Evolutionary conservation across 2,797 vertebrate genomes (phyloP).

Genomic region (Xiphorhynchus erythropygius): DNA sequence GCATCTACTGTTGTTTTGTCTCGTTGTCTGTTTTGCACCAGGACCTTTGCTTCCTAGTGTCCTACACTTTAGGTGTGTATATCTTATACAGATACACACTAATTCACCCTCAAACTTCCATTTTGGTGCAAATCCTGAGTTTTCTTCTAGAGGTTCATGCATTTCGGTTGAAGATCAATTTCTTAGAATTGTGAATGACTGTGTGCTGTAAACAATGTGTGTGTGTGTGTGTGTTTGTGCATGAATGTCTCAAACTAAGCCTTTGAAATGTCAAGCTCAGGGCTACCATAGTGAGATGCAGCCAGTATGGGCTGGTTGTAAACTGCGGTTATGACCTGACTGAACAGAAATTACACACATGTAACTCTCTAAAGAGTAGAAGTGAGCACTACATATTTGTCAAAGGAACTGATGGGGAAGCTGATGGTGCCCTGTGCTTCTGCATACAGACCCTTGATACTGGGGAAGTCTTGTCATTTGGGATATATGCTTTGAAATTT

Average conservation of each 20-base stretch:
- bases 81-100: neutral
- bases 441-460: neutral
- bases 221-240: neutral
- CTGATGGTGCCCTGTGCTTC: neutral
- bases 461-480: neutral
- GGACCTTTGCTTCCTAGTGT: neutral
- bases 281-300: neutral
- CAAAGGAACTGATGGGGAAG: neutral
- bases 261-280: neutral
- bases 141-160: neutral
- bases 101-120: neutral
- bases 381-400: accelerated
- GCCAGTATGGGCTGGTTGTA: neutral
- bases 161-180: neutral
- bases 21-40: neutral
- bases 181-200: neutral
- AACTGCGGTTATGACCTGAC: neutral
- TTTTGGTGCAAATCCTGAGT: neutral
- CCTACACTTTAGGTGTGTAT: accelerated
- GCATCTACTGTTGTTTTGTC: neutral
- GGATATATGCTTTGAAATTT: neutral
- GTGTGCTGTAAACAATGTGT: neutral
- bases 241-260: neutral
- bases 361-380: neutral
- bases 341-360: neutral